Conservation (phyloP, 92 coral and sea anemone genomes). For the Palythoa grandis region DNA sequence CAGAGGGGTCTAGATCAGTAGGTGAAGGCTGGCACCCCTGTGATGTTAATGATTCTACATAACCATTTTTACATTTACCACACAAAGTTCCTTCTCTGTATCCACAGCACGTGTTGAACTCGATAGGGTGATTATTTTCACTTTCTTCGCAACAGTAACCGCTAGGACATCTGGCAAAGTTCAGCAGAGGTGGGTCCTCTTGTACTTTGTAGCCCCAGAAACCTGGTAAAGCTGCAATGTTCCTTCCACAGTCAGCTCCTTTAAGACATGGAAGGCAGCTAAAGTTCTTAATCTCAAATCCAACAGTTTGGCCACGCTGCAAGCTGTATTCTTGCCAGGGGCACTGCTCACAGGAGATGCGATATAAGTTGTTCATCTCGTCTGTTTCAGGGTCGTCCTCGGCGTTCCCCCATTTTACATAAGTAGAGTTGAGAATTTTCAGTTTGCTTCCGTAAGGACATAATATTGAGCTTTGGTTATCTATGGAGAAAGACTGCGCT, state of each 20-base stretch:
- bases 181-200: conserved; percentile 2
- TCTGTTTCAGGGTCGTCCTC: not conserved
- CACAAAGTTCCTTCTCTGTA: conserved; percentile 7
- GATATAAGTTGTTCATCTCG: conserved; percentile 4
- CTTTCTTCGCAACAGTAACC: conserved; percentile 7
- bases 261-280: conserved; percentile 11
- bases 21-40: not conserved
- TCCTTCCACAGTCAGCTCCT: conserved; percentile 15
- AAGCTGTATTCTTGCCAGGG: conserved; percentile 17
- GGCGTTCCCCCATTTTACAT: conserved; percentile 27
- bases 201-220: conserved; percentile 29
- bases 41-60: conserved; percentile 6
- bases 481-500: conserved; percentile 5
- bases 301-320: conserved; percentile 23
- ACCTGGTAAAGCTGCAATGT: conserved; percentile 19
- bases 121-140: not conserved
- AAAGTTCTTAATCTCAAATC: conserved; percentile 12
- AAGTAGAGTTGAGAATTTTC: conserved; percentile 24
- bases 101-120: conserved; percentile 33
- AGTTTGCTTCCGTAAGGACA: conserved; percentile 35
- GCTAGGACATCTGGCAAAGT: not conserved
- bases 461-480: not conserved
- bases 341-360: conserved; percentile 24
- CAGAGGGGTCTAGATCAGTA: too few species aligned
- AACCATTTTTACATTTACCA: conserved; percentile 19